Base-by-base conservation (phyloP, 2,888 invertebrate genomes). In the Acleris laterana region DNA sequence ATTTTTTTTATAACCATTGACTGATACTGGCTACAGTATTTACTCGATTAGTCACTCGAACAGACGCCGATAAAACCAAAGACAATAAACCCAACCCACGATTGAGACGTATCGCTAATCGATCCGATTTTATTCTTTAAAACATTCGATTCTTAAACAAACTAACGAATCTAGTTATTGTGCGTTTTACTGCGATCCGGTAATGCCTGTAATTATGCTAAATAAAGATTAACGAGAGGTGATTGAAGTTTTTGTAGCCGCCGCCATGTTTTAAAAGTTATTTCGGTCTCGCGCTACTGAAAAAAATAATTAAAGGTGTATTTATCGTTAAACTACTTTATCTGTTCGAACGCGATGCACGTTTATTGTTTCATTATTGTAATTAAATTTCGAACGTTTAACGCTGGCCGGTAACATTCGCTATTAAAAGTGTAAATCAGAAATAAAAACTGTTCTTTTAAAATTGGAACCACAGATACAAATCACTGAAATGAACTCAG, bases 61-160 rank as follows among this genome's bases (percentile, higher is more conserved):
- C 58, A 55, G 62, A 42, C 53, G 16, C 48, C 55, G 42, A 68
- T 68, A 68, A 68, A 68, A 49, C 69, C 67, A 65, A 66, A 70
- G 69, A 71, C 69, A 73, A 69, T 69, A 70, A 72, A 70, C 69
- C 61, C 69, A 68, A 60, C 69, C 70, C 68, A 68, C 64, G 78
- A 85, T 85, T 82, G 76, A 85, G 85, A 83, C 85, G 79, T 84
- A 74, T 71, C 70, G 72, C 75, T 77, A 81, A 82, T 82, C 79
- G 76, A 82, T 72, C 76, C 74, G 74, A 70, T 73, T 78, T 77
- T 78, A 73, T 80, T 73, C 76, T 73, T 65, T 75, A 75, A 82
- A 79, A 81, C 76, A 74, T 71, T 69, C 72, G 74, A 71, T 74
- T 77, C 74, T 73, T 70, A 73, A 77, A 48, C 51, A 81, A 83